These are phyloP conservation scores for Lithosia quadra DNA, from an alignment of 2,888 invertebrate species.

Conservation along the genomic window DNA sequence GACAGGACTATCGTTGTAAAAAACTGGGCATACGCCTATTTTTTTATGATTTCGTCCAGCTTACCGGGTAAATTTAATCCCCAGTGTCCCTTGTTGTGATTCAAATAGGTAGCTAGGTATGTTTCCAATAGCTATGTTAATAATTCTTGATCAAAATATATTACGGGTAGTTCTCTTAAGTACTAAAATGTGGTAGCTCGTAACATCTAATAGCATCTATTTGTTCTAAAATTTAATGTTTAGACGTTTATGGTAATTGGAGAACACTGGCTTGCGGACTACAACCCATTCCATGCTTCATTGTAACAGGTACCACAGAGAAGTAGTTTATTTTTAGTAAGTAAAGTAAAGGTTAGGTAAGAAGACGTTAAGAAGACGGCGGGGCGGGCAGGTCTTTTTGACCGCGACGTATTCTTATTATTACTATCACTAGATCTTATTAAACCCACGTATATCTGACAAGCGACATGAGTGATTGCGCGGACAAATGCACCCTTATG, in stretches of 20 bases:
- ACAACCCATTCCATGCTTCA: not conserved
- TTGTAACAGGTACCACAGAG: not conserved
- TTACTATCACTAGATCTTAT: too few species aligned
- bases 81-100: not conserved
- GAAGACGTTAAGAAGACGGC: too few species aligned
- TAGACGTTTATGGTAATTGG: constrained; percentile 10
- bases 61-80: not conserved
- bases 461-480: too few species aligned
- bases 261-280: not conserved
- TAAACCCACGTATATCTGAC: too few species aligned
- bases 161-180: not conserved
- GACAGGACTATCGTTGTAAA: too few species aligned
- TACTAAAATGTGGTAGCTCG: not conserved
- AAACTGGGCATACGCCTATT: not conserved
- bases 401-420: too few species aligned
- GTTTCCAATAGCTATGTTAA: not conserved
- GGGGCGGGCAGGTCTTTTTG: too few species aligned
- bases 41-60: not conserved
- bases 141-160: constrained; percentile 9
- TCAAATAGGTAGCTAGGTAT: too few species aligned
- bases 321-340: too few species aligned
- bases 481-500: too few species aligned
- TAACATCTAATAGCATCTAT: not conserved
- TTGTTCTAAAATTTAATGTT: not conserved
- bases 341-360: too few species aligned